These are phyloP conservation scores for Sebastes diaconus DNA, from an alignment of 2,797 vertebrate species.

Conservation along the genomic window DNA sequence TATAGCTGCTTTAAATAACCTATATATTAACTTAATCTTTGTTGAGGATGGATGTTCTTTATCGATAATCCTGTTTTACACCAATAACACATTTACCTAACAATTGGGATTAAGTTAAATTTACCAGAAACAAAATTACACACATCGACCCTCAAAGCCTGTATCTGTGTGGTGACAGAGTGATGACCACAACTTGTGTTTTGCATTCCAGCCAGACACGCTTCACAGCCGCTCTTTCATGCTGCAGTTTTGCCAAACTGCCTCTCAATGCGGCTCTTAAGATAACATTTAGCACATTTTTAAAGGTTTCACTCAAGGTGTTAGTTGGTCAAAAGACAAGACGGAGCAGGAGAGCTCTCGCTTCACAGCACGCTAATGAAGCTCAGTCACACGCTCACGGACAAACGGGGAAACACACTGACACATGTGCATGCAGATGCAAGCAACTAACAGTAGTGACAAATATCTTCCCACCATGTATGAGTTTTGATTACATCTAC, in stretches of 20 bases:
- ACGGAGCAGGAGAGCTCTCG: conserved; percentile 65
- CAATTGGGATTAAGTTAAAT: neutral
- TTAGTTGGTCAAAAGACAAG: conserved; percentile 57
- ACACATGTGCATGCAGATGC: conserved; percentile 3
- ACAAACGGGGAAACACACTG: conserved; percentile 8
- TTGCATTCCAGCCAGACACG: conserved; percentile 73
- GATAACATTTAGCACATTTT: conserved; percentile 60
- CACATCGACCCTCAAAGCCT: conserved; percentile 2
- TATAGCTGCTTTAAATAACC: neutral
- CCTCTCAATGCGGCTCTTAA: conserved; percentile 66
- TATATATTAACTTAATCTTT: neutral
- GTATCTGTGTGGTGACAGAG: conserved; percentile 56
- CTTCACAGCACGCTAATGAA: conserved; percentile 54
- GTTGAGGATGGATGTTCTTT: neutral
- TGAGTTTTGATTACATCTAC: conserved; percentile 7
- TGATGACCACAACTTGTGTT: conserved; percentile 67
- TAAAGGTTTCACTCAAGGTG: conserved; percentile 52
- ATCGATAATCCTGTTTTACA: neutral
- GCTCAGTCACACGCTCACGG: conserved; percentile 39
- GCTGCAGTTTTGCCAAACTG: conserved; percentile 58
- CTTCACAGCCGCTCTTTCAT: conserved; percentile 65
- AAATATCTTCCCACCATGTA: neutral
- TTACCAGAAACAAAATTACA: neutral
- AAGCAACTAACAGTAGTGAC: neutral
- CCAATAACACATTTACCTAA: neutral